Evolutionary conservation across 1,140 invertebrate species (phyloP), one percentile per base, ranked within the genome.

Genomic region (Metaphire vulgaris): DNA sequence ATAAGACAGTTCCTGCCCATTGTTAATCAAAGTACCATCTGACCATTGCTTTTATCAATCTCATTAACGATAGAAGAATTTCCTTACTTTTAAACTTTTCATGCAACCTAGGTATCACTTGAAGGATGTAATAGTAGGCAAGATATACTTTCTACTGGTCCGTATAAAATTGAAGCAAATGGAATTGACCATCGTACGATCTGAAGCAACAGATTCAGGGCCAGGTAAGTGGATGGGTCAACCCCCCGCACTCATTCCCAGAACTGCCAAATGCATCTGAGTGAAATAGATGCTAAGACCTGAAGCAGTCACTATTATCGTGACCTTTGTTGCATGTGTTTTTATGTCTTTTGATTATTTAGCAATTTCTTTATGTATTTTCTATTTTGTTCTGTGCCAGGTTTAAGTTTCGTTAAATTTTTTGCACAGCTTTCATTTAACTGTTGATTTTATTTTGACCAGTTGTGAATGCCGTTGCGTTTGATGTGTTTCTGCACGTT

Each of bases 81-180:
- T n/a, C n/a, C n/a, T n/a, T n/a, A n/a, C n/a, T n/a, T n/a, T n/a
- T n/a, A n/a, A n/a, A n/a, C n/a, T n/a, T n/a, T 56, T 56, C 21
- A 56, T n/a, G n/a, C 33, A 1, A 1, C 34, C 26, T 30, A 96
- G 95, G 89, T 98, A 98, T 87, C 95, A 98, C 85, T 89, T 98
- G 82, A 95, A 95, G 87, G 96, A 98, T 87, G 96, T 97, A 0
- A 98, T 98, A 84, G 95, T 98, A 77, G 96, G 96, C 32, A 98
- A 98, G 89, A 98, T 98, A 81, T 98, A 98, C 86, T 98, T 98
- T 85, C 88, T 98, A 72, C 88, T 98, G 79, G 95, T 98, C 31
- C 91, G 96, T 84, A 98, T 98, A 83, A 98, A 98, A 88, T 97
- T 98, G 69, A 97, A 98, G 88, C 95, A 98, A 82, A 98, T 98